Evolutionary conservation across 2,797 vertebrate species (phyloP).

Genomic region (Clarias fuscus): DNA sequence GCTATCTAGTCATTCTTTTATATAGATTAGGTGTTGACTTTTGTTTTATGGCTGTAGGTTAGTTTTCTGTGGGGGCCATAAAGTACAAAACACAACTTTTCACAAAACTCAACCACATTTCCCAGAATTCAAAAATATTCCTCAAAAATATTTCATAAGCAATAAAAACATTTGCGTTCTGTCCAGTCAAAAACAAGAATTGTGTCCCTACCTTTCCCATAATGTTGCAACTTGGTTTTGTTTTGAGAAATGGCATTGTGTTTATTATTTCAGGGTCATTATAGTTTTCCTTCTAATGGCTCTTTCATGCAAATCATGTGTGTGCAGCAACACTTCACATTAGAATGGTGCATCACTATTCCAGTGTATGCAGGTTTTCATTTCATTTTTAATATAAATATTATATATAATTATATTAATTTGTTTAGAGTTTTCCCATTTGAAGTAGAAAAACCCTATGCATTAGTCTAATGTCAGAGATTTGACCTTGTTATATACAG

Average conservation of each 20-base stretch:
- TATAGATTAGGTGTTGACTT: background rate
- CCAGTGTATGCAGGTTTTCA: background rate
- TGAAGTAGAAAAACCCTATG: background rate
- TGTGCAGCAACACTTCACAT: background rate
- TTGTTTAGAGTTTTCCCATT: background rate
- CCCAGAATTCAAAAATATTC: too few relatives aligned
- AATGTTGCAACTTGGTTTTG: too few relatives aligned
- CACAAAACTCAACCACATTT: too few relatives aligned
- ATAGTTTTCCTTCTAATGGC: background rate
- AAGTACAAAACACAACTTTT: too few relatives aligned
- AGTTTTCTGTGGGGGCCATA: too few relatives aligned
- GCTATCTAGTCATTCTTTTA: background rate
- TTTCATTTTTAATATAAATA: background rate
- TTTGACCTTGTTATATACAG: background rate
- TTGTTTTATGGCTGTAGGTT: background rate
- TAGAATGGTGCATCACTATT: background rate
- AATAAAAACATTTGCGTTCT: too few relatives aligned
- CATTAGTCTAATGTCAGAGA: background rate
- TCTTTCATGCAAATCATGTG: background rate
- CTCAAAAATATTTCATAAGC: too few relatives aligned
- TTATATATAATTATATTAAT: background rate
- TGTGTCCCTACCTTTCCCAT: too few relatives aligned
- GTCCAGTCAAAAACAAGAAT: too few relatives aligned
- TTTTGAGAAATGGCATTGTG: too few relatives aligned
- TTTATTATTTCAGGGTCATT: too few relatives aligned